These are phyloP conservation scores for Elanoides forficatus DNA, from an alignment of 2,113 vertebrate species.

Conservation along the genomic window DNA sequence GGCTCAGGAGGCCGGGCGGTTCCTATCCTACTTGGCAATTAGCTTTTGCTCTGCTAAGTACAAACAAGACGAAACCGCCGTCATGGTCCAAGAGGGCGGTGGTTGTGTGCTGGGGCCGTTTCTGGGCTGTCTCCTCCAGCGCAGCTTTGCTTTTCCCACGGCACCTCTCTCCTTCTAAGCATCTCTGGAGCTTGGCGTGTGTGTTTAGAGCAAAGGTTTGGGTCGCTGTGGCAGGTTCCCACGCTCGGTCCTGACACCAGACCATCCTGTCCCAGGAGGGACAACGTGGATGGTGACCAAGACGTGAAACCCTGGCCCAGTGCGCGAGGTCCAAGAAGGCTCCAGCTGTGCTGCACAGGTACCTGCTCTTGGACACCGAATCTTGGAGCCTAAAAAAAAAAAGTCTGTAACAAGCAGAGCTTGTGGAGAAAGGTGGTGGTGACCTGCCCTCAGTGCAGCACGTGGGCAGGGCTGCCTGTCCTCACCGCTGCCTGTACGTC, in stretches of 20 bases:
- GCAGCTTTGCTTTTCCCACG: not conserved
- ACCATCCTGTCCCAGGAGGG: not conserved
- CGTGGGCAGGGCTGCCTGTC: not conserved
- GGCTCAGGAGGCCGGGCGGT: not conserved
- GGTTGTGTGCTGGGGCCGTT: not conserved
- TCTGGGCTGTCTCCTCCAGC: not conserved
- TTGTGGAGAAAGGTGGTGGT: not conserved
- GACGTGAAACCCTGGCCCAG: rapidly evolving
- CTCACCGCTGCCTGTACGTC: not conserved
- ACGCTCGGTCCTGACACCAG: rapidly evolving
- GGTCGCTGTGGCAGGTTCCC: not conserved
- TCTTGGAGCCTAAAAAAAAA: not conserved
- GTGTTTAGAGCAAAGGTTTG: not conserved
- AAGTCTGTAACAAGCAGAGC: not conserved
- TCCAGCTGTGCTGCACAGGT: rapidly evolving
- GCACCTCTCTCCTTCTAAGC: not conserved
- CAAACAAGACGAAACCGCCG: not conserved
- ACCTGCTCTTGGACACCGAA: not conserved
- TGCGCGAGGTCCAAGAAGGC: rapidly evolving
- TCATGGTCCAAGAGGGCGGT: rapidly evolving
- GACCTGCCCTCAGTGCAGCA: not conserved
- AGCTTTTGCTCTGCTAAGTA: not conserved
- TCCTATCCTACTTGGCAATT: not conserved
- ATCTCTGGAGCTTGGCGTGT: not conserved
- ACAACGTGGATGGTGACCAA: not conserved